phyloP scores from a whole-genome alignment of 2,113 vertebrate genomes.

The Elephas maximus region DNA sequence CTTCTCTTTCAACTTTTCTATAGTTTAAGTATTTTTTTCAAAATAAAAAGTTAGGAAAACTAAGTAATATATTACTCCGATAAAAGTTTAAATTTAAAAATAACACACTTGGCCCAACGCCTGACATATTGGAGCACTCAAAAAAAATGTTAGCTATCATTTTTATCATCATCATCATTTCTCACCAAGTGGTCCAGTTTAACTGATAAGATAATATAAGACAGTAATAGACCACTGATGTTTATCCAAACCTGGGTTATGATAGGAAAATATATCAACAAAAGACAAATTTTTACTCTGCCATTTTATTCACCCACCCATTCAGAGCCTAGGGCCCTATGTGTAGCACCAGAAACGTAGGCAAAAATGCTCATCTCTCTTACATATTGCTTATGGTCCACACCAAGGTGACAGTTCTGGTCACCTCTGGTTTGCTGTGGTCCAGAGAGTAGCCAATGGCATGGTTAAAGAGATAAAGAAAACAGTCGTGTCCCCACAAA shows the following conservation, averaged over 20 bases:
- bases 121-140: background rate
- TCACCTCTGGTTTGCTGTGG: background rate
- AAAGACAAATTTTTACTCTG: background rate
- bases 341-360: background rate
- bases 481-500: background rate
- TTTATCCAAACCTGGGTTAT: background rate
- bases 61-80: background rate
- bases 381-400: background rate
- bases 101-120: background rate
- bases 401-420: background rate
- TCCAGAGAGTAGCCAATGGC: background rate
- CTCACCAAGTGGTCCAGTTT: background rate
- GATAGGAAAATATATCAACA: background rate
- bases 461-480: background rate
- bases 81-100: constrained; percentile 46
- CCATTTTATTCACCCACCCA: background rate
- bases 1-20: constrained; percentile 15
- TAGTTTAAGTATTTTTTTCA: background rate
- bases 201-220: background rate
- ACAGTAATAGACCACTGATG: background rate
- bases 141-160: constrained; percentile 9
- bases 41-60: background rate
- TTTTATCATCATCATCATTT: background rate
- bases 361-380: background rate
- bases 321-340: no score